Evolutionary conservation across 1,140 invertebrate genomes (phyloP), one percentile per base, ranked within the genome.

Genomic region (Danaus plexippus): DNA sequence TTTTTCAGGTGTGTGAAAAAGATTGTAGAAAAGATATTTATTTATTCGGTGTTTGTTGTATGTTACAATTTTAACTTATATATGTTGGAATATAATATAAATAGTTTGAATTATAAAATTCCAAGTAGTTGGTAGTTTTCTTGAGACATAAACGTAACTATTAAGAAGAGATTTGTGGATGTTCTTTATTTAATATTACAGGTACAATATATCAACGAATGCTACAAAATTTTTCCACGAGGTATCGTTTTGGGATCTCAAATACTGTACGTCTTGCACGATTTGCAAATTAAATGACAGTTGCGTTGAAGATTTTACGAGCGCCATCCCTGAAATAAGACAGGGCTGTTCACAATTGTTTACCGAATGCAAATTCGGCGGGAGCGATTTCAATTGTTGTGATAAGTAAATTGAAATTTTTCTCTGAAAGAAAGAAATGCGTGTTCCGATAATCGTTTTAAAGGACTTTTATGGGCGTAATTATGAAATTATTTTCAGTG

Each of bases 361-460:
- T 11, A 68, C 68, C 0, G 71, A 79, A 11, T 85, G 82, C 49
- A 80, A 73, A 71, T 85, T 74, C 73, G 68, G 54, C 11, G 66
- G 61, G 0, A 49, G 69, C 32, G 52, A 61, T n/a, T 85, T 81
- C 49, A 56, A 46, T 9, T 85, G 82, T 13, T 85, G 81, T 62
- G 74, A 85, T 4, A 73, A 70, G 81, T 81, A 50, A 18, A 43
- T 47, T 51, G 5, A 18, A 9, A 10, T 1, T 11, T 18, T 53
- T 22, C 15, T 13, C 11, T 9, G 9, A 15, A n/a, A 47, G 11
- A 47, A 11, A 13, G 45, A 1, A 13, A 13, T 9, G 45, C 45
- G 9, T 9, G 7, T 9, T 7, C 4, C 9, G 11, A n/a, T n/a
- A n/a, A 15, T 15, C 15, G 15, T 1, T 15, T 13, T 46, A 13